Evolutionary conservation across 2,888 invertebrate species (phyloP), one percentile per base, ranked within the genome.

Genomic region (Auanema sp.): DNA sequence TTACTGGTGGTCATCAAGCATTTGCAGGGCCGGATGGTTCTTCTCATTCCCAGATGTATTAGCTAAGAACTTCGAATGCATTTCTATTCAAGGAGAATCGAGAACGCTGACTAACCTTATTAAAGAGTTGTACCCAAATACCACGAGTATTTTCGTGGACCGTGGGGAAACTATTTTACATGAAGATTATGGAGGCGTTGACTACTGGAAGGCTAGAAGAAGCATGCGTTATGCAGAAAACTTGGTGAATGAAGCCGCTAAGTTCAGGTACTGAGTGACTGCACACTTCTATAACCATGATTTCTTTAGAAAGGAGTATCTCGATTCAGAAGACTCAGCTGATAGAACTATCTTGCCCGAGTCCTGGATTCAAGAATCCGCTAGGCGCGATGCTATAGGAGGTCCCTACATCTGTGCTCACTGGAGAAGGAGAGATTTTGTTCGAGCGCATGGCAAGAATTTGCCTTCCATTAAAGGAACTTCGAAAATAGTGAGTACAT

Each of bases 171-270:
- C 92, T 63, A 89, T 91, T 1, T 84, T 95, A 23, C 94, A 95
- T 83, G 90, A 93, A 79, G 86, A 86, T n/a, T 96, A 91, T 85
- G 95, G 95, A 0, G 90, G 90, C 50, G 86, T 86, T 60, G 85
- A 88, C 25, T 96, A 91, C 84, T 96, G 96, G 96, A 66, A 84
- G 82, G 86, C 85, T 11, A 76, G 87, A 66, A 88, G 92, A 75
- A 96, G 96, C 79, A 93, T 97, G 92, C 88, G 91, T 59, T 97
- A 95, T 84, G 90, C 90, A 64, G 86, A 87, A 55, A 84, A 88
- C 16, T 87, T 98, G 0, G 84, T 88, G 11, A 73, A 87, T 53
- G 87, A 90, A 42, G 94, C 92, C 0, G 87, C 88, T 58, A 84
- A 88, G 12, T 96, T 90, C 83, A 87, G 91, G 52, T 79, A 80